Percentiles rank a stretch among this genome's conserved stretches.
These are phyloP conservation scores for Prunella himalayana DNA, from an alignment of 2,113 vertebrate genomes.

Conservation along the genomic window DNA sequence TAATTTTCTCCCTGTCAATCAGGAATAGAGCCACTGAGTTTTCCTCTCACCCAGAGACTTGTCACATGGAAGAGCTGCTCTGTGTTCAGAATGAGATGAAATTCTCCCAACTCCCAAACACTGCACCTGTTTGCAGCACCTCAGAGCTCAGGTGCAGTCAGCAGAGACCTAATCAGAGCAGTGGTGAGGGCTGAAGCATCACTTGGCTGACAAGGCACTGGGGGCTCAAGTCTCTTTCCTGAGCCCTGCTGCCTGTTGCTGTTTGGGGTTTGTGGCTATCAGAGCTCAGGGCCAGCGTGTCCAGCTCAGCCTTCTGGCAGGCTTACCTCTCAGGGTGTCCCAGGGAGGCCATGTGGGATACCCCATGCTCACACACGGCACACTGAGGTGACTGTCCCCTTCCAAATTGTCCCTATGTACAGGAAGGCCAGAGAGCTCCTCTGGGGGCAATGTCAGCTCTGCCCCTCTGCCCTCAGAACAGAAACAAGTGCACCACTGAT, in stretches of 20 bases:
- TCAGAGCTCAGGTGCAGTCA: background rate
- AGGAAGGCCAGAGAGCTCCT: background rate
- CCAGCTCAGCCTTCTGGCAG: background rate
- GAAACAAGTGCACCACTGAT: background rate
- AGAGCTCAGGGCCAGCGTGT: background rate
- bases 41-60: background rate
- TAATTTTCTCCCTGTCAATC: conserved; percentile 26
- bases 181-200: background rate
- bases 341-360: fast-evolving
- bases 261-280: background rate
- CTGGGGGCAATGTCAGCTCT: background rate
- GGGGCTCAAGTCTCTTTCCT: background rate
- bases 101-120: background rate
- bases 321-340: background rate
- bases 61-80: background rate
- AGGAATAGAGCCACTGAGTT: background rate
- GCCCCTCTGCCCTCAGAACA: background rate
- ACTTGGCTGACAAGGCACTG: background rate
- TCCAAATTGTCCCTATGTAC: background rate
- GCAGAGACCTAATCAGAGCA: background rate
- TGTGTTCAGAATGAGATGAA: background rate
- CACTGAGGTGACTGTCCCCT: fast-evolving
- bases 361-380: background rate
- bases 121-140: fast-evolving
- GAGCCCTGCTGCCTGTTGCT: background rate